These are phyloP conservation scores for Chloroceryle aenea DNA, from an alignment of 2,113 vertebrate genomes.

Conservation along the genomic window DNA sequence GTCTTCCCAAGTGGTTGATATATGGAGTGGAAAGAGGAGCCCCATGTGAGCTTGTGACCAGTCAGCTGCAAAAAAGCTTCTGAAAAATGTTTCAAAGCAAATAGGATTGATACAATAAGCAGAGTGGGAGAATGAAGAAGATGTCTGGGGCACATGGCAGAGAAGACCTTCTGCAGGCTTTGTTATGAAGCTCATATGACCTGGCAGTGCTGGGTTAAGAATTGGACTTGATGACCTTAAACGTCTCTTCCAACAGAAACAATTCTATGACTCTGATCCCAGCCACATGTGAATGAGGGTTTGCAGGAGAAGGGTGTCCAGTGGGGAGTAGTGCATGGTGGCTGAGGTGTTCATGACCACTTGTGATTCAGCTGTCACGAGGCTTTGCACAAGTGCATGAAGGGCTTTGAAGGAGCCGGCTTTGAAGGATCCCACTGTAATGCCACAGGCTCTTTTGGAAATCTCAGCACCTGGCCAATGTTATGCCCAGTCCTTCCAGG, in stretches of 20 bases:
- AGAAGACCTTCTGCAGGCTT: neutral
- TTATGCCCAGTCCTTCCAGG: neutral
- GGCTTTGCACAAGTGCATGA: neutral
- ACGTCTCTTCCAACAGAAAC: neutral
- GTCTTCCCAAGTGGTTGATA: neutral
- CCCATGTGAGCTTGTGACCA: neutral
- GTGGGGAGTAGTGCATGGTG: fast-evolving
- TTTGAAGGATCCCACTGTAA: neutral
- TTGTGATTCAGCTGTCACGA: neutral
- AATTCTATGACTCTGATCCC: neutral
- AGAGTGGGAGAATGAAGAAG: neutral
- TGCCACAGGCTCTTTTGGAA: neutral
- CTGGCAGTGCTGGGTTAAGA: neutral
- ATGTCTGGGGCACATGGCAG: neutral
- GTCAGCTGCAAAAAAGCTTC: neutral
- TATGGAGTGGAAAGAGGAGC: neutral
- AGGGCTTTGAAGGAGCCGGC: neutral
- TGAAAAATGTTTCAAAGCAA: neutral
- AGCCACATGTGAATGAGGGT: neutral
- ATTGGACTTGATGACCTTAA: neutral
- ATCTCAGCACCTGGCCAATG: fast-evolving
- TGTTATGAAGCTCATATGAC: neutral
- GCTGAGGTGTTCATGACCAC: neutral
- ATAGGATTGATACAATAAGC: neutral
- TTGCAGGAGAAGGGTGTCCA: neutral